phyloP scores from a whole-genome alignment of 2,113 vertebrate genomes.

The Crotophaga sulcirostris region DNA sequence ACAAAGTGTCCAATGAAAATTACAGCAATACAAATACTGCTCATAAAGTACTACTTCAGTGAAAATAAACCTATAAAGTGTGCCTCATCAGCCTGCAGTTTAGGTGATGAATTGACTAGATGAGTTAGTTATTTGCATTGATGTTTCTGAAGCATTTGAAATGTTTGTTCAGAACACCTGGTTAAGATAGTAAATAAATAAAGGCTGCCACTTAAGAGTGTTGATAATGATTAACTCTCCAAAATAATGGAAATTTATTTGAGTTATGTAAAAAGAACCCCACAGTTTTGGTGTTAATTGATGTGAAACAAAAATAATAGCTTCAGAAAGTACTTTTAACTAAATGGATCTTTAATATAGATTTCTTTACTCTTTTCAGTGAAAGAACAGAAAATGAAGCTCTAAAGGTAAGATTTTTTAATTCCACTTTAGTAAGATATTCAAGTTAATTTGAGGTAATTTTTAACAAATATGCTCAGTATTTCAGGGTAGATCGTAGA shows the following conservation, averaged over 20 bases:
- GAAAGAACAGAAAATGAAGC: constrained; percentile 55
- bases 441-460: neutral
- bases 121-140: neutral
- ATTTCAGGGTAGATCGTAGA: neutral
- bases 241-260: neutral
- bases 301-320: neutral
- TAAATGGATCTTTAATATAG: constrained; percentile 12
- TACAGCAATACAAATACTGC: neutral
- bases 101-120: neutral
- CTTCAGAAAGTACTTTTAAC: neutral
- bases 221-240: neutral
- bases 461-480: neutral
- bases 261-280: neutral
- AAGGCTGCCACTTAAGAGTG: neutral
- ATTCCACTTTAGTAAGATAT: neutral
- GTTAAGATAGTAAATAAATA: neutral
- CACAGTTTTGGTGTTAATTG: neutral
- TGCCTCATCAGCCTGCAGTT: neutral
- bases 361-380: constrained; percentile 56
- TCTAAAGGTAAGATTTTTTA: constrained; percentile 22
- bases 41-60: neutral
- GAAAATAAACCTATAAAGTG: neutral
- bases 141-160: neutral
- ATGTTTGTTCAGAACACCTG: neutral
- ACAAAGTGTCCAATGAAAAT: neutral